Conservation (phyloP, 2,888 invertebrate species). For the Slavum lentiscoides region DNA sequence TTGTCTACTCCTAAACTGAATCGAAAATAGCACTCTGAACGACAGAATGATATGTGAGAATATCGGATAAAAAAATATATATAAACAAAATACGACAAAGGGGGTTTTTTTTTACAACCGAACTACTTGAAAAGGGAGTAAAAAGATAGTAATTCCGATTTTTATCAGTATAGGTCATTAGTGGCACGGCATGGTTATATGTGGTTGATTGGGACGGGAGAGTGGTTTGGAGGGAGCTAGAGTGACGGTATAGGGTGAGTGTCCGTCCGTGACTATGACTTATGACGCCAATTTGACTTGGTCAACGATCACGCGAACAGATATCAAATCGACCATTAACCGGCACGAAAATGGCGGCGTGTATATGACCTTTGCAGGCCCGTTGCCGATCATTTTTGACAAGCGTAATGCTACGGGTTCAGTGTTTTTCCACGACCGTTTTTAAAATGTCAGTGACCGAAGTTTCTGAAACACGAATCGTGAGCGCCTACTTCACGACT, state of each 20-base stretch:
- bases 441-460: background rate
- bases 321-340: slow-evolving; percentile 51
- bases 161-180: slow-evolving; percentile 36
- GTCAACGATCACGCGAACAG: slow-evolving; percentile 52
- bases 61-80: slow-evolving; percentile 1
- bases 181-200: background rate
- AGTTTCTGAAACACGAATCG: background rate
- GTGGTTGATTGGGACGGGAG: background rate
- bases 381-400: slow-evolving; percentile 42
- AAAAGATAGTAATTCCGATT: slow-evolving; percentile 28
- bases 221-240: background rate
- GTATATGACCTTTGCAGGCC: background rate
- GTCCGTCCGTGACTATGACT: slow-evolving; percentile 49
- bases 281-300: slow-evolving; percentile 53
- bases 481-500: background rate
- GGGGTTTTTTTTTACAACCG: background rate
- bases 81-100: background rate
- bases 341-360: slow-evolving; percentile 25
- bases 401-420: slow-evolving; percentile 11
- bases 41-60: slow-evolving; percentile 1
- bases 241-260: background rate
- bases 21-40: background rate
- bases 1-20: background rate
- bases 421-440: background rate
- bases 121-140: background rate